A percentile compares a stretch with the other conserved stretches of the same genome.
phyloP scores from a whole-genome alignment of 2,888 invertebrate species.

The Adela reaumurella region DNA sequence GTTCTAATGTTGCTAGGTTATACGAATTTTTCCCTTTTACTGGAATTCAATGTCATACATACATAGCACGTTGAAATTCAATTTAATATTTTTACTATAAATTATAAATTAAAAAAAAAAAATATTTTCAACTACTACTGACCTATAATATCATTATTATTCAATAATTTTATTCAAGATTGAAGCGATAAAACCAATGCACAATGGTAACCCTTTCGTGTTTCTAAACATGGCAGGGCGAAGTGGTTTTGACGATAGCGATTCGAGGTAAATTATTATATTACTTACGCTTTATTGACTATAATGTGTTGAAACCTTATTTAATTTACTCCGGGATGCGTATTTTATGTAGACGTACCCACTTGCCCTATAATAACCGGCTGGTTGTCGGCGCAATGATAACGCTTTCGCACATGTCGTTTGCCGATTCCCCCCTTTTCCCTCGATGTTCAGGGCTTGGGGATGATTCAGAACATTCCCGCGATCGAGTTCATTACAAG shows the following conservation, averaged over 20 bases:
- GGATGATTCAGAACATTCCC: too few relatives aligned
- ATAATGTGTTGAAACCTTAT: background rate
- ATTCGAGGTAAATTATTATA: constrained; percentile 62
- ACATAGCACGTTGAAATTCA: too few relatives aligned
- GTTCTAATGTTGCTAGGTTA: constrained; percentile 5
- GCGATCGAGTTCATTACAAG: too few relatives aligned
- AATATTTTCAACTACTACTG: too few relatives aligned
- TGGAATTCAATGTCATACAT: too few relatives aligned
- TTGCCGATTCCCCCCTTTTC: background rate
- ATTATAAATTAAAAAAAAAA: too few relatives aligned
- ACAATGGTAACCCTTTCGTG: constrained; percentile 26
- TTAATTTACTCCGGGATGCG: background rate
- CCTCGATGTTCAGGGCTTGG: background rate
- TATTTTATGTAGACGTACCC: background rate
- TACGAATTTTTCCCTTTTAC: too few relatives aligned
- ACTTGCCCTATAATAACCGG: too few relatives aligned
- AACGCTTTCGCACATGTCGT: background rate
- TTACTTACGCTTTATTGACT: background rate
- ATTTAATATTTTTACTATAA: too few relatives aligned
- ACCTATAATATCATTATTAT: background rate
- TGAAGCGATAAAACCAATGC: constrained; percentile 2
- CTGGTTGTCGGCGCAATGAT: background rate
- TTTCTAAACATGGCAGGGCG: constrained; percentile 87
- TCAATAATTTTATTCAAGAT: constrained; percentile 2
- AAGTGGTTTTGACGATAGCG: constrained; percentile 76